Conservation (phyloP, 2,113 vertebrate genomes). For the Xyliphius kryptos region DNA sequence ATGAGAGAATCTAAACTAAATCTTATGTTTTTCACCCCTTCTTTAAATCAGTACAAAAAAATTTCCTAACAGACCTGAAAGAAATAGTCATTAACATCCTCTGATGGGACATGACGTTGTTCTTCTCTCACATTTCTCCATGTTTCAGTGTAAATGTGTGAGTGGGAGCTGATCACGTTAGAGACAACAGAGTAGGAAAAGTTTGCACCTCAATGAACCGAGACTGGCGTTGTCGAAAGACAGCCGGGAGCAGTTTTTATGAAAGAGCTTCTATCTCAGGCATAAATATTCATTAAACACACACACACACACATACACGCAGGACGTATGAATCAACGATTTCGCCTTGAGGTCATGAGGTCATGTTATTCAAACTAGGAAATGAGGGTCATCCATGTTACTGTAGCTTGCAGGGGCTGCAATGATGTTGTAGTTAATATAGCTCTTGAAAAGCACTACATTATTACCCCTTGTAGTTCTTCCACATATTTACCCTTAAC, state of each 20-base stretch:
- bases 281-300: constrained; percentile 64
- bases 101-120: neutral
- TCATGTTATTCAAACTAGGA: constrained; percentile 40
- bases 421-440: neutral
- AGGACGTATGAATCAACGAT: constrained; percentile 32
- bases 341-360: constrained; percentile 47
- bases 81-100: constrained; percentile 12
- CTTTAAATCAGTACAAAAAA: constrained; percentile 22
- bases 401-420: neutral
- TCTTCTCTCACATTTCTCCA: neutral
- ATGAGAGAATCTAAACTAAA: neutral
- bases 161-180: constrained; percentile 1
- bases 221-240: constrained; percentile 28
- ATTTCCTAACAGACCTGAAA: neutral
- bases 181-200: constrained; percentile 3
- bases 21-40: neutral
- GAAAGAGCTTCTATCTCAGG: constrained; percentile 39
- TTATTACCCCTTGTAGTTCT: too few species aligned
- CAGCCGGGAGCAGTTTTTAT: constrained; percentile 40
- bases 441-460: too few species aligned
- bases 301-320: constrained; percentile 27
- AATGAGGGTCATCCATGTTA: constrained; percentile 26
- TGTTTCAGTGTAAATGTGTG: neutral
- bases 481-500: too few species aligned
- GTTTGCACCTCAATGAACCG: constrained; percentile 22